These are phyloP conservation scores for Meteorus colon DNA, from an alignment of 2,888 invertebrate species.

Conservation along the genomic window DNA sequence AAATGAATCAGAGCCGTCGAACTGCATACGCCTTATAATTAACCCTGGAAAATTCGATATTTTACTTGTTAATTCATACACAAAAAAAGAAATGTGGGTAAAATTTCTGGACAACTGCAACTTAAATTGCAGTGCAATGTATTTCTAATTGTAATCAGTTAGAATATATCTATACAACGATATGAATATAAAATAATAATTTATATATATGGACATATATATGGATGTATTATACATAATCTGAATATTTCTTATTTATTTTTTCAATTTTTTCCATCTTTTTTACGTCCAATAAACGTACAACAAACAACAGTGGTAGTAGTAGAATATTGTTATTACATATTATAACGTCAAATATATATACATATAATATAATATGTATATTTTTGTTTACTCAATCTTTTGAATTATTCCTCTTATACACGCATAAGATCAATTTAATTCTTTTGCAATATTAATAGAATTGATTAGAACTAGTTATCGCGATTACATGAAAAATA, in stretches of 20 bases:
- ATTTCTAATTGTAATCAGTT: conserved; percentile 64
- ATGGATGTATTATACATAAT: conserved; percentile 48
- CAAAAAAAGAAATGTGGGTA: not conserved
- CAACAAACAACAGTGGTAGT: conserved; percentile 71
- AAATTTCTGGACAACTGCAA: conserved; percentile 11
- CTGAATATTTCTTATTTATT: conserved; percentile 63
- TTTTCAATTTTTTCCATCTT: conserved; percentile 50
- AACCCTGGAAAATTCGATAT: not conserved
- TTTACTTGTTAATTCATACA: not conserved
- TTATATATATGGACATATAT: conserved; percentile 63
- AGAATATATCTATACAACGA: conserved; percentile 67
- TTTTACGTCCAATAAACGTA: conserved; percentile 63
- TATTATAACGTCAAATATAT: conserved; percentile 67
- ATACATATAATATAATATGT: conserved; percentile 50
- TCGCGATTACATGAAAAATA: conserved; percentile 66
- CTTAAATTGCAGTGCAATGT: conserved; percentile 63
- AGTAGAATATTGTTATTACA: conserved; percentile 71
- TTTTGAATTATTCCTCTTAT: conserved; percentile 34
- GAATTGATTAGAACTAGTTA: conserved; percentile 57
- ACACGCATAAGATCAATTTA: conserved; percentile 14
- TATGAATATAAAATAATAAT: conserved; percentile 70
- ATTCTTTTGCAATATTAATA: conserved; percentile 38
- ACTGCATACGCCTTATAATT: not conserved
- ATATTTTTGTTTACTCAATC: conserved; percentile 48
- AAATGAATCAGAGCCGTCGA: not conserved